Evolutionary conservation across 2,113 vertebrate genomes (phyloP), one percentile per base, ranked within the genome.

Genomic region (Pelecanoides urinatrix): DNA sequence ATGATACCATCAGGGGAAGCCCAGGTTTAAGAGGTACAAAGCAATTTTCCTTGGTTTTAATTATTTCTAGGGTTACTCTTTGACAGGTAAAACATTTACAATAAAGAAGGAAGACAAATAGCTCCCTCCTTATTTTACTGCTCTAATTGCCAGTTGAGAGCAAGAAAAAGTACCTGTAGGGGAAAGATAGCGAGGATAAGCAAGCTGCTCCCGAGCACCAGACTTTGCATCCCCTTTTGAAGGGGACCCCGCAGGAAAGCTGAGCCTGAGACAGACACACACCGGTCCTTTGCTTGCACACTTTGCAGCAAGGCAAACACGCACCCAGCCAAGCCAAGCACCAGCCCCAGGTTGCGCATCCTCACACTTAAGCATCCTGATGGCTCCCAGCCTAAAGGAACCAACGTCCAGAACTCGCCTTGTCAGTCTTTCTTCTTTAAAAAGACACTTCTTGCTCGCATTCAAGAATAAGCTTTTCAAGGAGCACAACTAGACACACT

Each of bases 151-250:
- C 70, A 75, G 61, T 0, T 78, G 34, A 82, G 58, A 73, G 42
- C 38, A 66, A 58, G 83, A 82, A 80, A 8, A 70, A 50, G 45
- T 4, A 56, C 17, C 71, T 47, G 14, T 2, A 79, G 58, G 59
- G 59, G 59, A 66, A 65, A 45, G 49, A 17, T 0, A 63, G 53
- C 0, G 4, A 77, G 52, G 72, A 74, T 4, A 32, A 71, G 61
- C 0, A 0, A 86, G 44, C 38, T 55, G 25, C 49, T 87, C 66
- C 55, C 1, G 0, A 81, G 44, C 73, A 83, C 17, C 20, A n/a
- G 30, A 3, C 26, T 59, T 11, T 2, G 12, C 55, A n/a, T 23
- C 38, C 32, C 47, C 38, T n/a, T 66, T 11, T 38, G 29, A 30
- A 38, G 52, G 22, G 44, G 15, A 61, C 25, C 30, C 12, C 0